Base-by-base conservation (phyloP, 2,113 vertebrate species). In the Butastur rufipennis region DNA sequence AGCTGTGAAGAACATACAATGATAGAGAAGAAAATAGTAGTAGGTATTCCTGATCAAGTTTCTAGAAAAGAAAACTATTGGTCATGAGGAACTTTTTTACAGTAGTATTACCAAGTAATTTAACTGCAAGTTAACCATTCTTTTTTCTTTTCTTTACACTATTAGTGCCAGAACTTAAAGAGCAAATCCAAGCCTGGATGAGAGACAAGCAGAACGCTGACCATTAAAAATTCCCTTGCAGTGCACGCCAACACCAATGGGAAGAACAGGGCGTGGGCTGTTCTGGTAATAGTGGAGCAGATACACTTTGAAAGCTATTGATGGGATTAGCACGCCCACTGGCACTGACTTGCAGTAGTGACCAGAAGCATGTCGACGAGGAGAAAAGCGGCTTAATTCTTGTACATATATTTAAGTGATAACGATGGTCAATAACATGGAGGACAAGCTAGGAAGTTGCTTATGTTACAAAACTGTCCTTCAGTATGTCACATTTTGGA, bases 141-240 rank as follows among this genome's bases (percentile, higher is more conserved):
- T 45, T 48, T 55, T 58, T 61, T 70, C 16, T 79, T 72, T 34
- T 74, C 62, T 63, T 42, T 38, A 6, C 48, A 11, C 21, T 67
- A 36, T 25, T 95, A 99, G 99, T 99, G 97, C 99, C 99, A 94
- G 99, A 99, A 94, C 98, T 99, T 87, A 99, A 99, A 96, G 99
- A 99, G 91, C 99, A 99, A 94, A 99, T 99, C 95, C 99, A 99
- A 9, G 97, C 99, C 48, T 99, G 99, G 99, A 99, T 99, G 99
- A 98, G 98, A 97, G 99, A 99, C 97, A 99, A 99, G 96, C 99
- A 98, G 93, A 98, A 99, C 47, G 97, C 98, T 8, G 99, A 99
- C 7, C 98, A 99, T 66, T 98, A 94, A 93, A 25, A 67, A 27
- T 42, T 40, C 65, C 97, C 92, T 72, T 43, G 93, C 97, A 88